Evolutionary conservation across 2,888 invertebrate genomes (phyloP), one percentile per base, ranked within the genome.

Genomic region (Rapana venosa): DNA sequence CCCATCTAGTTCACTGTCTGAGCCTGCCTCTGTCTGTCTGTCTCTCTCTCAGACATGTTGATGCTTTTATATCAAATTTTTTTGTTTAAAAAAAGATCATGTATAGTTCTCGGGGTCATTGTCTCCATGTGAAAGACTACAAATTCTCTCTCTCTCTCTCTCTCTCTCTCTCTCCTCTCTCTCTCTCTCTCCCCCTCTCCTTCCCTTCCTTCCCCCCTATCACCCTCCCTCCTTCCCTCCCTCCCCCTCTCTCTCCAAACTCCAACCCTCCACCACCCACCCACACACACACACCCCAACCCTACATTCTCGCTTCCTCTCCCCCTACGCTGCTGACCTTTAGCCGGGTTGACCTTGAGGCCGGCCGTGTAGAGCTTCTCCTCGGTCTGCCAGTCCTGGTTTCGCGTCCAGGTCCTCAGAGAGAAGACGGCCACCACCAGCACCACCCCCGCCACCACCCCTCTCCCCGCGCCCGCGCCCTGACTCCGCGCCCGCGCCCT

Each of bases 361-460:
- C 99, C 99, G 93, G 99, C 98, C 94, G 97, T 97, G 96, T 99
- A 99, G 86, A 99, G 97, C 93, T 97, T 98, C 96, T 99, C 99
- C 96, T 99, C 99, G 94, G 98, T 98, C 93, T 97, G 97, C 99
- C 99, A 99, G 96, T 99, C 99, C 90, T 97, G 97, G 96, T 99
- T 99, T 94, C 99, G 97, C 90, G 97, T 96, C 93, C 98, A 96
- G 8, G 99, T 99, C 94, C 97, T 97, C 47, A 97, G 93, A 84
- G 95, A 94, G 91, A 96, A 95, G 70, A 95, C 92, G 81, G 95
- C 88, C 58, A 96, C 90, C 22, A 96, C 90, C 26, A 94, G 35
- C 26, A 91, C 90, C 17, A 94, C 88, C 20, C 91, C 90, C 5
- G 91, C 87, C 70, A 91, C 86, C 47, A 94, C 89, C 13, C 85